Conservation (phyloP, 2,888 invertebrate genomes). For the Drosophila trichaetosa region DNA sequence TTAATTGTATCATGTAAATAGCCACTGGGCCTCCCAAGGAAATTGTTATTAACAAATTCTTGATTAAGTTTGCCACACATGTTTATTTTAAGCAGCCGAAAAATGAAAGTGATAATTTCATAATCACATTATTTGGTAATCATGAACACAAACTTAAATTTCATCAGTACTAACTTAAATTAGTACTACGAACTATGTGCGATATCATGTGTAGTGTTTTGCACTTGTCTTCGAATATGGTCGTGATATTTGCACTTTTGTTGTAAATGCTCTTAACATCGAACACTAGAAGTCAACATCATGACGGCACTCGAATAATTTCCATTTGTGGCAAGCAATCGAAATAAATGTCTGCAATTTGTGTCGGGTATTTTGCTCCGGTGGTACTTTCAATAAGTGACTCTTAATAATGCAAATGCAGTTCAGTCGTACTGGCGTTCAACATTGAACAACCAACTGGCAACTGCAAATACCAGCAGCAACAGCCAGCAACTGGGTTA, state of each 20-base stretch:
- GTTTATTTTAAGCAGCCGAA: not conserved
- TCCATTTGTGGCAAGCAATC: conserved; percentile 33
- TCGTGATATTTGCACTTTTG: conserved; percentile 2
- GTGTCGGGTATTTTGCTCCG: conserved; percentile 33
- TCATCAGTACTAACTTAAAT: not conserved
- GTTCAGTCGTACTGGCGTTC: conserved; percentile 16
- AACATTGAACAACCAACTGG: conserved; percentile 26
- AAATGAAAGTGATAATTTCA: not conserved
- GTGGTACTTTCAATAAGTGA: conserved; percentile 62
- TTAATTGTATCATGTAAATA: not conserved
- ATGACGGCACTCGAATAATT: conserved; percentile 5
- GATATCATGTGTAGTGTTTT: not conserved
- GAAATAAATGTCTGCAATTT: conserved; percentile 57
- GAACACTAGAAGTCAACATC: conserved; percentile 2
- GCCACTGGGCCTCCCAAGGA: not conserved
- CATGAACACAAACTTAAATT: not conserved
- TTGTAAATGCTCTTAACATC: conserved; percentile 21
- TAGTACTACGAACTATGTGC: not conserved
- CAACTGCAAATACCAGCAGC: conserved; percentile 28
- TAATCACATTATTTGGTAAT: not conserved
- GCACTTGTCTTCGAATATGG: not conserved
- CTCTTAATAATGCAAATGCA: conserved; percentile 61
- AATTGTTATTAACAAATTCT: not conserved
- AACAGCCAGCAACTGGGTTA: conserved; percentile 41
- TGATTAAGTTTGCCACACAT: not conserved